Evolutionary conservation across 2,113 vertebrate species (phyloP).

Genomic region (Hippolais icterina): DNA sequence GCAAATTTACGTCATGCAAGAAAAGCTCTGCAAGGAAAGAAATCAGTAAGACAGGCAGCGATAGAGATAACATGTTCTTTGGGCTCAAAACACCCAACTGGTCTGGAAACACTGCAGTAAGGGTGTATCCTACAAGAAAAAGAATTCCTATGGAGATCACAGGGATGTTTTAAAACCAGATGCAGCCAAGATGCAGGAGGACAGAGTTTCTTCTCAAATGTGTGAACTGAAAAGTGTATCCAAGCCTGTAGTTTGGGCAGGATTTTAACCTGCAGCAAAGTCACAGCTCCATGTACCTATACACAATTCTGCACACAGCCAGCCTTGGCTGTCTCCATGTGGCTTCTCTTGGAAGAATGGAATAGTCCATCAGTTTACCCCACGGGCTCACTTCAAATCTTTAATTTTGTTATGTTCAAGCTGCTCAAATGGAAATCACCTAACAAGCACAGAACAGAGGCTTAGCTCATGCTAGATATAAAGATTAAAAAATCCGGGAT

Average conservation of each 20-base stretch:
- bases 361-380: background rate
- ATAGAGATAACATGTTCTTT: background rate
- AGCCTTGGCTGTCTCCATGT: background rate
- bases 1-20: slow-evolving; percentile 10
- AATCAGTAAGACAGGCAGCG: background rate
- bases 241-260: rapidly evolving
- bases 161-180: background rate
- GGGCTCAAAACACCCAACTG: background rate
- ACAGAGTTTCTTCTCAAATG: background rate
- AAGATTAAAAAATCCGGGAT: slow-evolving; percentile 26
- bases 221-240: background rate
- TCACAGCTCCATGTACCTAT: background rate
- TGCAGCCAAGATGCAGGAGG: background rate
- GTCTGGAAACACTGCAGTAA: background rate
- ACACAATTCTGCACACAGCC: background rate
- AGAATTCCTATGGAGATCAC: background rate
- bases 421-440: slow-evolving; percentile 36
- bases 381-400: background rate
- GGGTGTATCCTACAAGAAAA: background rate
- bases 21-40: background rate
- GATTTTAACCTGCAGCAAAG: background rate
- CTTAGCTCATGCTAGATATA: slow-evolving; percentile 15
- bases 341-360: background rate
- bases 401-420: background rate
- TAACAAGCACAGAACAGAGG: background rate